Conservation (phyloP, 2,888 invertebrate genomes). For the Pterobdella sp. region DNA sequence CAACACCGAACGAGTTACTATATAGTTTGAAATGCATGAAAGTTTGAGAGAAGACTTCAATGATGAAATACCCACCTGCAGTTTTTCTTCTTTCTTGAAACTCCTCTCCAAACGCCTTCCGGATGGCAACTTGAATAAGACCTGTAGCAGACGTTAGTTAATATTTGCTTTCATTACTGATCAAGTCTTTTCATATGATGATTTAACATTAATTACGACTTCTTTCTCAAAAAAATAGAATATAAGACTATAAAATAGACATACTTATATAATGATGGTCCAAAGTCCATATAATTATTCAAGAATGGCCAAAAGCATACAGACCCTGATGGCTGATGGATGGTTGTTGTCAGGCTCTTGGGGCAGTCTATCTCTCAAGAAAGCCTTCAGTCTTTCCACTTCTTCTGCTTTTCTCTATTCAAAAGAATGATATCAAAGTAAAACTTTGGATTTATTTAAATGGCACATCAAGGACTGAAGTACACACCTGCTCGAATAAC, state of each 20-base stretch:
- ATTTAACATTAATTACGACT: too few species aligned
- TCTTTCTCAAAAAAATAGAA: too few species aligned
- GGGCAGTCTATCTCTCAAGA: constrained; percentile 49
- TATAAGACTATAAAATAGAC: too few species aligned
- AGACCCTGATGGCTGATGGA: constrained; percentile 63
- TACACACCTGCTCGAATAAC: constrained; percentile 18
- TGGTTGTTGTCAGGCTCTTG: constrained; percentile 67
- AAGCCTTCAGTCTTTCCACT: constrained; percentile 54
- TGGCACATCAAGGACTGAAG: neutral
- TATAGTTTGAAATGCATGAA: neutral
- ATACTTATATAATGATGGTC: too few species aligned
- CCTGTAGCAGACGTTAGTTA: constrained; percentile 42
- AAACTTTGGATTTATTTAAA: too few species aligned
- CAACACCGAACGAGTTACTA: neutral
- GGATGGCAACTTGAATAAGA: constrained; percentile 82
- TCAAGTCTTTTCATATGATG: too few species aligned
- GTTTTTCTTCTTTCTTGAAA: constrained; percentile 69
- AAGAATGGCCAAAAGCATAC: too few species aligned
- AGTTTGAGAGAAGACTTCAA: neutral
- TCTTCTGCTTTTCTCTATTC: constrained; percentile 30
- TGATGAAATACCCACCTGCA: constrained; percentile 32
- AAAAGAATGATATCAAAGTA: too few species aligned
- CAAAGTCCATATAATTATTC: too few species aligned
- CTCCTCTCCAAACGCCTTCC: constrained; percentile 79
- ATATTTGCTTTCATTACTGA: too few species aligned